Conservation (phyloP, 1,140 invertebrate species). For the Ridgeia piscesae region DNA sequence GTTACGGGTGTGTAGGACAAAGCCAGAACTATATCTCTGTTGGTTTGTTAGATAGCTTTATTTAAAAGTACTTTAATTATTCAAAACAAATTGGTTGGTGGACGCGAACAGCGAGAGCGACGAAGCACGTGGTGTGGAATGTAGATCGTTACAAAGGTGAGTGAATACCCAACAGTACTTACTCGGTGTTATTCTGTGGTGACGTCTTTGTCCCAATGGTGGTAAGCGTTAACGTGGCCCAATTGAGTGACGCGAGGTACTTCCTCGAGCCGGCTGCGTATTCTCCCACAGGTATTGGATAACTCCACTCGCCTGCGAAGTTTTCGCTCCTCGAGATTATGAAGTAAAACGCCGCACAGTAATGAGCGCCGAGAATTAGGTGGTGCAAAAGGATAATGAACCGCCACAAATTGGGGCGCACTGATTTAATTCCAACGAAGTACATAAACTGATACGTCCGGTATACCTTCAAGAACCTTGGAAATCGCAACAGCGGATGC, state of each 20-base stretch:
- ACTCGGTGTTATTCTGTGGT: conserved; percentile 93
- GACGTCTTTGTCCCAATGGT: conserved; percentile 90
- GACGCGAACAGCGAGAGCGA: no score
- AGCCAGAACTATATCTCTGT: no score
- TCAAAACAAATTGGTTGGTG: no score
- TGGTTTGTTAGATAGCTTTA: no score
- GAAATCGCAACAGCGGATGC: conserved; percentile 59
- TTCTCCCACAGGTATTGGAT: conserved; percentile 72
- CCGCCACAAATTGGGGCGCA: conserved; percentile 95
- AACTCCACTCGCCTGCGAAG: conserved; percentile 89
- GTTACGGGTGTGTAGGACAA: no score
- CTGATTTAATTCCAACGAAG: conserved; percentile 91
- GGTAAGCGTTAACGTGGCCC: conserved; percentile 94
- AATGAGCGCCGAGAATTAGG: conserved; percentile 89
- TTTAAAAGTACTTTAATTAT: no score
- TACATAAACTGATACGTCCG: conserved; percentile 90
- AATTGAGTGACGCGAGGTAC: conserved; percentile 91
- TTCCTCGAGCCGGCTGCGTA: conserved; percentile 85
- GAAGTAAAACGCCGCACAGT: conserved; percentile 98
- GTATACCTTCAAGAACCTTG: conserved; percentile 73
- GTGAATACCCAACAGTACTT: conserved; percentile 64
- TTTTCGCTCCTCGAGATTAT: conserved; percentile 87
- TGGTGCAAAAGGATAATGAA: conserved; percentile 94
- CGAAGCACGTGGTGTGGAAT: no score
- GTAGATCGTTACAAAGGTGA: no score